A percentile compares a stretch with the other conserved stretches of the same genome.
Conservation (phyloP, 2,797 vertebrate genomes). For the Microcaecilia unicolor region DNA sequence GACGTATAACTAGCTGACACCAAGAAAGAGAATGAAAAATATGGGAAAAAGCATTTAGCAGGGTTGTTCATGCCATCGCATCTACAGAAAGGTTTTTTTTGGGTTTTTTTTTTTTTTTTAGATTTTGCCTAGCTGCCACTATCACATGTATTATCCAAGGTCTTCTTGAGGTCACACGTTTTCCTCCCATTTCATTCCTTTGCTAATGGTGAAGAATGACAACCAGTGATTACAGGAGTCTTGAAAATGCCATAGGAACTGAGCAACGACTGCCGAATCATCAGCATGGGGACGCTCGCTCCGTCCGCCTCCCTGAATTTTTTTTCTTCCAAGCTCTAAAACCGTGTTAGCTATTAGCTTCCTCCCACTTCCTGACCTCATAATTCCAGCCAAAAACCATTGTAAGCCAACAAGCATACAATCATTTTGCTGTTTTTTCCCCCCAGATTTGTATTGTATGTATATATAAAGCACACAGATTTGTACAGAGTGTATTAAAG, state of each 20-base stretch:
- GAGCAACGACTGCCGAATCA: constrained; percentile 22
- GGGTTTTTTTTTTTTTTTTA: constrained; percentile 19
- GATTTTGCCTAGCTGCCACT: constrained; percentile 20
- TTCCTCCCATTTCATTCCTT: constrained; percentile 30
- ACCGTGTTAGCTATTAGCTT: constrained; percentile 28
- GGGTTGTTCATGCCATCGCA: background rate
- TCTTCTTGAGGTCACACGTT: constrained; percentile 13
- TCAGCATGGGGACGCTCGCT: constrained; percentile 34
- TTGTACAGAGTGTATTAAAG: too few relatives aligned
- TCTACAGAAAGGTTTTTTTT: constrained; percentile 4
- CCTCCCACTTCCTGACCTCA: constrained; percentile 14
- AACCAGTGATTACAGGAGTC: constrained; percentile 40
- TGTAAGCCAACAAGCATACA: background rate
- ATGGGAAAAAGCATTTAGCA: constrained; percentile 20
- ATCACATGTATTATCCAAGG: too few relatives aligned
- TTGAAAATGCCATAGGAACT: constrained; percentile 51
- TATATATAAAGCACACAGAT: too few relatives aligned
- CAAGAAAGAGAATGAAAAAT: constrained; percentile 31
- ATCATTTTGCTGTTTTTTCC: background rate
- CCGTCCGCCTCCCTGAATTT: too few relatives aligned
- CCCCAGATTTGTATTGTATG: too few relatives aligned
- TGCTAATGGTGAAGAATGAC: constrained; percentile 33
- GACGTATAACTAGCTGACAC: constrained; percentile 14
- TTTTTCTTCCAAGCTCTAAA: constrained; percentile 23
- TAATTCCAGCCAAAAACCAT: constrained; percentile 24